Conservation (phyloP, 2,888 invertebrate genomes). For the Stenotaenia linearis region DNA sequence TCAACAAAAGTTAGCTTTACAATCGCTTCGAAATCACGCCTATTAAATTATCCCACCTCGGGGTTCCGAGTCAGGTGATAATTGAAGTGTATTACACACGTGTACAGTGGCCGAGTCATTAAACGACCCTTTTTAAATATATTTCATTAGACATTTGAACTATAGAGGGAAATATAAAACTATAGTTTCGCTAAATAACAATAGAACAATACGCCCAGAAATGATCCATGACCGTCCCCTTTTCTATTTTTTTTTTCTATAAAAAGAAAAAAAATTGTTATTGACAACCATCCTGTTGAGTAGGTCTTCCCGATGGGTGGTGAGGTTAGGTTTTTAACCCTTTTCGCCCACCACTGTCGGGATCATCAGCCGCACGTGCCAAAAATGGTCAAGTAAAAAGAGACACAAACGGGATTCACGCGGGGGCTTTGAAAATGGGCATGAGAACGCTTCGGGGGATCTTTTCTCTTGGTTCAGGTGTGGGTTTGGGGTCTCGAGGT, state of each 20-base stretch:
- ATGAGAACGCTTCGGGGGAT: not conserved
- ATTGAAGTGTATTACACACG: not conserved
- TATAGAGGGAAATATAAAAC: conserved; percentile 11
- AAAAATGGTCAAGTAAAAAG: not conserved
- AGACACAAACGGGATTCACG: not conserved
- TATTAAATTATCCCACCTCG: not conserved
- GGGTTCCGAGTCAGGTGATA: not conserved
- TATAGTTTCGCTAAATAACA: not conserved
- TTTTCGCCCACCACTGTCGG: not conserved
- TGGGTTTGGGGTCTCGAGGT: conserved; percentile 7
- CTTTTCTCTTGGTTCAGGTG: not conserved
- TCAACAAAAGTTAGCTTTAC: conserved; percentile 4
- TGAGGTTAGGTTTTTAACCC: conserved; percentile 21
- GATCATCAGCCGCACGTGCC: conserved; percentile 26
- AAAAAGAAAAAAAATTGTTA: not conserved
- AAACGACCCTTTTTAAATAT: not conserved
- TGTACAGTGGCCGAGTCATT: not conserved
- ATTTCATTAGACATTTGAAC: not conserved
- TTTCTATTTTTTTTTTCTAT: not conserved
- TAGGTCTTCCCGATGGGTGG: not conserved
- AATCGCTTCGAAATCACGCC: conserved; percentile 6
- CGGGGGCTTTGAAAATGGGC: not conserved
- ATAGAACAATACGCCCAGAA: not conserved
- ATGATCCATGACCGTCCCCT: not conserved
- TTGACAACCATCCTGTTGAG: not conserved